These are phyloP conservation scores for rabbit (Oryctolagus cuniculus) DNA, from an alignment of 2,113 vertebrate species.

Conservation along the genomic window mOryCun1.1 NC_091432.1:212675001-212675500, in stretches of 20 bases:
- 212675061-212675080: slow-evolving; percentile 39
- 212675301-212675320: slow-evolving; percentile 49
- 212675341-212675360: slow-evolving; percentile 20
- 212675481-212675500: neutral
- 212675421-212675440: neutral
- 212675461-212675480: neutral
- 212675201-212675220: slow-evolving; percentile 43
- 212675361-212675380: slow-evolving; percentile 39
- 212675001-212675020: neutral
- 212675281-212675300: slow-evolving; percentile 46
- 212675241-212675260: slow-evolving; percentile 63
- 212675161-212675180: slow-evolving; percentile 63
- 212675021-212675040: neutral
- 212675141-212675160: slow-evolving; percentile 57
- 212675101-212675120: slow-evolving; percentile 62
- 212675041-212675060: neutral
- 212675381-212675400: neutral
- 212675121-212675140: slow-evolving; percentile 32
- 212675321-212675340: neutral
- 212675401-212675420: neutral
- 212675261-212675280: slow-evolving; percentile 50
- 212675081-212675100: slow-evolving; percentile 12
- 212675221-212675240: slow-evolving; percentile 59
- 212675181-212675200: slow-evolving; percentile 63
- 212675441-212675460: neutral